These are phyloP conservation scores for Plebejus anna DNA, from an alignment of 2,888 invertebrate genomes.

Conservation along the genomic window DNA sequence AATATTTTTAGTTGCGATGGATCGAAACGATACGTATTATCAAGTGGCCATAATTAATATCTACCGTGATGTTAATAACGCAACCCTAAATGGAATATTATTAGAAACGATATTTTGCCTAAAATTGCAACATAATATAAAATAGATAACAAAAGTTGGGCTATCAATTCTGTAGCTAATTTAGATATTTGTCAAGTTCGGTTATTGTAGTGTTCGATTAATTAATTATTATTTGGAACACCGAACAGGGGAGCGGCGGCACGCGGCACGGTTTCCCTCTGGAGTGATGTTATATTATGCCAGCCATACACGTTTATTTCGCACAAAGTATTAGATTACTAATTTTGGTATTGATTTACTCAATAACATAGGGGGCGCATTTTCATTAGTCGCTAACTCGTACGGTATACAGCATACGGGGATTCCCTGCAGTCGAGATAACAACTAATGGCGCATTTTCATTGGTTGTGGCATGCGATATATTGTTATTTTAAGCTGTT, in stretches of 20 bases:
- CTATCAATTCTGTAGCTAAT: constrained; percentile 1
- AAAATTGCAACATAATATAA: constrained; percentile 21
- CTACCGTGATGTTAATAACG: too few relatives aligned
- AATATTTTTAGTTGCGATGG: too few relatives aligned
- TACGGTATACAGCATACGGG: too few relatives aligned
- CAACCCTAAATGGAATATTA: too few relatives aligned
- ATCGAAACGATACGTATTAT: too few relatives aligned
- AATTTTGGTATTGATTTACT: neutral
- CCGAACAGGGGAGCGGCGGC: constrained; percentile 3
- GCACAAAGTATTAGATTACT: neutral
- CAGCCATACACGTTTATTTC: neutral
- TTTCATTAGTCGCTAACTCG: too few relatives aligned
- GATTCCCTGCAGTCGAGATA: too few relatives aligned
- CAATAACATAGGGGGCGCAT: too few relatives aligned
- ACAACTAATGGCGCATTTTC: too few relatives aligned
- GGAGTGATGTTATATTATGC: constrained; percentile 8
- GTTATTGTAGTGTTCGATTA: constrained; percentile 3
- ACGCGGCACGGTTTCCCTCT: neutral
- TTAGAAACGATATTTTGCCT: constrained; percentile 3
- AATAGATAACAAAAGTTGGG: constrained; percentile 23
- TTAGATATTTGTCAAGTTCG: neutral
- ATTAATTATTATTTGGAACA: constrained; percentile 1
- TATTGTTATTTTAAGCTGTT: neutral
- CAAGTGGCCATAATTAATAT: too few relatives aligned
- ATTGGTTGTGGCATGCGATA: too few relatives aligned